Evolutionary conservation across 1,140 invertebrate genomes (phyloP), one percentile per base, ranked within the genome.

Genomic region (Theocolax elegans): DNA sequence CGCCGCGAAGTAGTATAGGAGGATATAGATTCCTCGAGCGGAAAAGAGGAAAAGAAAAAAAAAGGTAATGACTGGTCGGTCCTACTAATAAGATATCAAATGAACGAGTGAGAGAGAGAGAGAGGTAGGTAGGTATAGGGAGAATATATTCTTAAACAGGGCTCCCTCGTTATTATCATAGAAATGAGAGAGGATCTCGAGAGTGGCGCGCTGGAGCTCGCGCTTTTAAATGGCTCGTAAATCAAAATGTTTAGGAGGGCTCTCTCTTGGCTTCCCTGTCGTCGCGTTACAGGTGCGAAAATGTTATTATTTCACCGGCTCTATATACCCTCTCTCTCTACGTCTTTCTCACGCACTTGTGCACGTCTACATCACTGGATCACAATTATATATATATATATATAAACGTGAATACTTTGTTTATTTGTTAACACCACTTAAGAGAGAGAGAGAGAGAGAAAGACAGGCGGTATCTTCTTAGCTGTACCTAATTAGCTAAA

Each of bases 231-330:
- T 79, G 74, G 63, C 76, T 76, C 77, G 70, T 79, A 76, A 79
- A 79, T 79, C 76, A 76, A 77, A 76, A 74, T 76, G 77, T 79
- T 79, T 79, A 77, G 74, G 74, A 73, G 72, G 70, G 63, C n/a
- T n/a, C n/a, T n/a, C n/a, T 42, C 29, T 31, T 19, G 74, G 72
- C 75, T 72, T 64, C 66, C 40, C 71, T n/a, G 71, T 65, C 71
- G 72, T 69, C 70, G 71, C 68, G 74, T 76, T 72, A 72, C 76
- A 77, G 76, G 77, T 76, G 75, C 73, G 75, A 77, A 79, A 73
- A 71, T 67, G 13, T 68, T 53, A 68, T 68, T 68, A 68, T 23
- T 58, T 25, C 40, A 40, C 17, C 23, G 17, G 9, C 12, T n/a
- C 38, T 54, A 17, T 10, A 15, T 9, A n/a, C 15, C 13, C 35